These are phyloP conservation scores for Stichopus chloronotus DNA, from an alignment of 35 echinoderm and acorn worm genomes.

Conservation along the genomic window DNA sequence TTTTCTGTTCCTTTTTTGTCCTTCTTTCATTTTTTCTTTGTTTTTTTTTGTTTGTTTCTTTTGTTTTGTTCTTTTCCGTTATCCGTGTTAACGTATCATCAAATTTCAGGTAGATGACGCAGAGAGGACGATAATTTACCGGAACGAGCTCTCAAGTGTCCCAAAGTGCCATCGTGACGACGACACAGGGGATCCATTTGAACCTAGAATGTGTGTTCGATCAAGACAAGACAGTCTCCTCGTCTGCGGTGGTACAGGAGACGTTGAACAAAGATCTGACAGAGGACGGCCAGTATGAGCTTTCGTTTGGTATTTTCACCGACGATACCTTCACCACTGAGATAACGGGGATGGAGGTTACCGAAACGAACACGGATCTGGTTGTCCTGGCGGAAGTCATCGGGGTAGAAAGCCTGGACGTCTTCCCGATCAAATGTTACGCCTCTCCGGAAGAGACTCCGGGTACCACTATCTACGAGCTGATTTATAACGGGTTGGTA, in stretches of 20 bases:
- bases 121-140: neutral
- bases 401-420: neutral
- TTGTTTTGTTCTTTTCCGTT: no score
- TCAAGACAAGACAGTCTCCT: neutral
- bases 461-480: neutral
- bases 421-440: slow-evolving; percentile 12
- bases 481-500: neutral
- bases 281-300: neutral
- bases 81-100: neutral
- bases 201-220: slow-evolving; percentile 24
- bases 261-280: neutral
- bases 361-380: neutral
- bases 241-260: slow-evolving; percentile 8
- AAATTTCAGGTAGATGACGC: neutral
- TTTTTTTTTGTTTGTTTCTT: no score
- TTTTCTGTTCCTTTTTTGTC: no score
- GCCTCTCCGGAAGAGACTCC: neutral
- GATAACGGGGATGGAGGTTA: neutral
- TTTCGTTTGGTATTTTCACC: slow-evolving; percentile 10
- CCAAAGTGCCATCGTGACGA: neutral
- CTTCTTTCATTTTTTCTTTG: no score
- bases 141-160: neutral
- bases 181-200: neutral
- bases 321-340: neutral
- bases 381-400: neutral